Percentiles rank a stretch among this genome's conserved stretches.
Conservation (phyloP, 1,140 invertebrate genomes). For the Brachionus calyciflorus region DNA sequence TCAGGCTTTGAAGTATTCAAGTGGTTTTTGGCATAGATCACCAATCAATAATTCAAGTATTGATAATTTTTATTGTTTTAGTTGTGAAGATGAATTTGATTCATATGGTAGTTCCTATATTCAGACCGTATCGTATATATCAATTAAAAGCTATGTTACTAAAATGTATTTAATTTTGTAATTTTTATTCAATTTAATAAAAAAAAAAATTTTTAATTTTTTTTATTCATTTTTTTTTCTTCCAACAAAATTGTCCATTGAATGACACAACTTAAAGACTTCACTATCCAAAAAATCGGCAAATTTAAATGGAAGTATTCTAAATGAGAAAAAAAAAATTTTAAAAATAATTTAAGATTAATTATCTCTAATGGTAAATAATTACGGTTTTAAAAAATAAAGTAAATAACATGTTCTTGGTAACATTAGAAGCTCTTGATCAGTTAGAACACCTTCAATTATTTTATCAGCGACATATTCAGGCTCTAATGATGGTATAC, state of each 20-base stretch:
- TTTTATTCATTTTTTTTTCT: too few relatives aligned
- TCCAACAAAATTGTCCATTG: constrained; percentile 36
- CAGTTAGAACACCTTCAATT: constrained; percentile 74
- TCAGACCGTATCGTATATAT: not conserved
- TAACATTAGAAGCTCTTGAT: constrained; percentile 74
- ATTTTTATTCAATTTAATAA: too few relatives aligned
- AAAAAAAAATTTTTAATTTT: too few relatives aligned
- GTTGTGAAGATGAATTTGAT: constrained; percentile 11
- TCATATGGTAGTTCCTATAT: not conserved
- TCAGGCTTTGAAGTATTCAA: constrained; percentile 13
- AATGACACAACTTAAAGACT: not conserved
- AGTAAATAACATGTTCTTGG: constrained; percentile 71
- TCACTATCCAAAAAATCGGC: not conserved
- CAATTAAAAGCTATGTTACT: constrained; percentile 10
- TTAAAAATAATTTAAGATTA: not conserved
- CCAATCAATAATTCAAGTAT: not conserved
- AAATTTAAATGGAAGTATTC: constrained; percentile 16
- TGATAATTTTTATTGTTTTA: constrained; percentile 31
- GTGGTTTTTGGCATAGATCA: constrained; percentile 22
- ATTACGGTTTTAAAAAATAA: constrained; percentile 60
- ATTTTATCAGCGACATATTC: constrained; percentile 81
- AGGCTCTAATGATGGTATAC: constrained; percentile 74
- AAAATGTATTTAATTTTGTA: constrained; percentile 34
- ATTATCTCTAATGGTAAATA: not conserved
- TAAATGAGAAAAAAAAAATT: not conserved